Conservation (phyloP, 2,888 invertebrate species). For the Hirtodrosophila confusa region DNA sequence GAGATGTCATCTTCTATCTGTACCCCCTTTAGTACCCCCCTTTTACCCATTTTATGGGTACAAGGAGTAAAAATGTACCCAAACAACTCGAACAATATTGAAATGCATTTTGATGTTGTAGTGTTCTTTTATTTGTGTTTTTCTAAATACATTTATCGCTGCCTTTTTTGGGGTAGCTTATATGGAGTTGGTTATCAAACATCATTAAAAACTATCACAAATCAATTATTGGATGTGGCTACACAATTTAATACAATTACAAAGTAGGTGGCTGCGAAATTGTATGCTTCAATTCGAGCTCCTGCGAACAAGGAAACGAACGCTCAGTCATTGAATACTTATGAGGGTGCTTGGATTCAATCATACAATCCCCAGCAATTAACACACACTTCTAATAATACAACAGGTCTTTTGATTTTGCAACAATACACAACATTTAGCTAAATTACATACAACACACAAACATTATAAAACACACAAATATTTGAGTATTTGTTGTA, state of each 20-base stretch:
- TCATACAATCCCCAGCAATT: slow-evolving; percentile 24
- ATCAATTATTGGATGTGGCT: slow-evolving; percentile 76
- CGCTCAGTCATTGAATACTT: slow-evolving; percentile 25
- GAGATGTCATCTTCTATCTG: no score
- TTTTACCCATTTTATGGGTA: no score
- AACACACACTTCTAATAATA: slow-evolving; percentile 1
- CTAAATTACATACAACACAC: slow-evolving; percentile 56
- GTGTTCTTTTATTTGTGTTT: slow-evolving; percentile 37
- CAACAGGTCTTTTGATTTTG: slow-evolving; percentile 15
- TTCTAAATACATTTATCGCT: slow-evolving; percentile 54
- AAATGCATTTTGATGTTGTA: slow-evolving; percentile 17
- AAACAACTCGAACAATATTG: no score
- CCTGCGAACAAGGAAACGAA: slow-evolving; percentile 2
- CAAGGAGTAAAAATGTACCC: background rate
- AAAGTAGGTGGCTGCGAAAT: slow-evolving; percentile 34
- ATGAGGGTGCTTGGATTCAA: slow-evolving; percentile 7
- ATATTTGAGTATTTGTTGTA: slow-evolving; percentile 10
- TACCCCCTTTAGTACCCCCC: no score
- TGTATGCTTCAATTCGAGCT: slow-evolving; percentile 13
- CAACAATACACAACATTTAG: slow-evolving; percentile 36
- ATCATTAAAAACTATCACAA: slow-evolving; percentile 76
- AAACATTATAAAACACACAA: slow-evolving; percentile 41
- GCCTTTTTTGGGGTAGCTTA: slow-evolving; percentile 33
- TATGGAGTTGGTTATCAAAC: slow-evolving; percentile 51
- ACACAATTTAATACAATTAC: slow-evolving; percentile 64